Conservation (phyloP, 2,888 invertebrate genomes). For the Lochmaea capreae region DNA sequence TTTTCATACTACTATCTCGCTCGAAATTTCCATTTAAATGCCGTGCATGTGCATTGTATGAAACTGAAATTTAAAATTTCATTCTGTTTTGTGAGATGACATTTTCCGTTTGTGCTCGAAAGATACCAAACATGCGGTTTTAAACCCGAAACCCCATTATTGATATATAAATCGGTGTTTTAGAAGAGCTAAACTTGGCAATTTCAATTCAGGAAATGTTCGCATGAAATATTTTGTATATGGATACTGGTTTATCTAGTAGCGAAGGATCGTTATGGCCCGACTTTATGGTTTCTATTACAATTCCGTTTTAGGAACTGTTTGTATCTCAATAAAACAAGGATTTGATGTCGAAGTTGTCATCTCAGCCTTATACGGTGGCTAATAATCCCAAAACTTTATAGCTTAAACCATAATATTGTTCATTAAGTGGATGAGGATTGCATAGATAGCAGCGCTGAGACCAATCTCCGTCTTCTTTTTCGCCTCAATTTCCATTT, state of each 20-base stretch:
- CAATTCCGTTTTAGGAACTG: slow-evolving; percentile 43
- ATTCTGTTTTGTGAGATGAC: slow-evolving; percentile 1
- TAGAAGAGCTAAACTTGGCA: slow-evolving; percentile 44
- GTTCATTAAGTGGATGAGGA: slow-evolving; percentile 37
- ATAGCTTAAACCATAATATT: slow-evolving; percentile 36
- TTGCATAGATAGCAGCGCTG: slow-evolving; percentile 31
- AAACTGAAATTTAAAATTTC: slow-evolving; percentile 16
- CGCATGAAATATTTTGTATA: slow-evolving; percentile 44
- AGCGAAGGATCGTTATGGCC: slow-evolving; percentile 30
- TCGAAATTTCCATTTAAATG: not conserved
- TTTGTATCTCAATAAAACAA: slow-evolving; percentile 45
- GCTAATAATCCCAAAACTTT: slow-evolving; percentile 36
- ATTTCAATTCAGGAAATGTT: slow-evolving; percentile 45
- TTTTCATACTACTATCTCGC: not conserved
- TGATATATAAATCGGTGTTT: slow-evolving; percentile 44
- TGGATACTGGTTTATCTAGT: slow-evolving; percentile 40
- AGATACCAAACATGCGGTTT: slow-evolving; percentile 39
- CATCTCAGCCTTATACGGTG: slow-evolving; percentile 36
- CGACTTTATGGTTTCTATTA: slow-evolving; percentile 46
- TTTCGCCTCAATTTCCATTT: slow-evolving; percentile 14
- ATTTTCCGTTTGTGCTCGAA: slow-evolving; percentile 24
- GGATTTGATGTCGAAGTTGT: slow-evolving; percentile 42
- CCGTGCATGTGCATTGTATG: not conserved
- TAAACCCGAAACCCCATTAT: slow-evolving; percentile 34
- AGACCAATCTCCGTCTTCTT: slow-evolving; percentile 17